Conservation (phyloP, 1,140 invertebrate genomes). For the Scaptomyza montana region DNA sequence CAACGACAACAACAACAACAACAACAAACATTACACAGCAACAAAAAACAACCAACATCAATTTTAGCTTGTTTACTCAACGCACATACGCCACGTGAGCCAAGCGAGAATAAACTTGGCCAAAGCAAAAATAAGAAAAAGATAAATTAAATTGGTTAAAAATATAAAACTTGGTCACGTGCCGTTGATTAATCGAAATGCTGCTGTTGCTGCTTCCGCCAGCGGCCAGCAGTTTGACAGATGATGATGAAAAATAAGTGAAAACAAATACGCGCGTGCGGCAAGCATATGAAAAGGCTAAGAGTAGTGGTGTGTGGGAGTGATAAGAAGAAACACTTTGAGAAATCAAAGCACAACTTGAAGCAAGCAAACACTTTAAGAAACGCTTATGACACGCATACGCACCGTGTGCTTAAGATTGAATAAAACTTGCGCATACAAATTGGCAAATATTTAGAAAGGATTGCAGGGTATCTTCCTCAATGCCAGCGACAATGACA, state of each 20-base stretch:
- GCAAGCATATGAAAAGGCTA: constrained; percentile 17
- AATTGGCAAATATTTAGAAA: constrained; percentile 82
- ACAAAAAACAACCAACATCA: constrained; percentile 1
- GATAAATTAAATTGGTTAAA: constrained; percentile 59
- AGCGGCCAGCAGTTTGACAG: constrained; percentile 31
- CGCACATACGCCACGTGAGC: constrained; percentile 61
- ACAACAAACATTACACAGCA: neutral
- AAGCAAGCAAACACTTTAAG: constrained; percentile 71
- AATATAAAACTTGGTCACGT: constrained; percentile 76
- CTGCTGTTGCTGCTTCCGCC: constrained; percentile 37
- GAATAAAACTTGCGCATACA: constrained; percentile 78
- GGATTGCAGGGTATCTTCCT: constrained; percentile 49
- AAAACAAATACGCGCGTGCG: constrained; percentile 54
- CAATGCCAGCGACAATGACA: constrained; percentile 69
- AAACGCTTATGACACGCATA: constrained; percentile 79
- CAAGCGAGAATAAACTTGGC: constrained; percentile 3
- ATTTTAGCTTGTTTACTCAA: constrained; percentile 34
- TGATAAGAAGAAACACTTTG: constrained; percentile 15
- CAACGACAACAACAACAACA: neutral
- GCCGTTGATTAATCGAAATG: constrained; percentile 72
- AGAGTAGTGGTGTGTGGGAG: neutral
- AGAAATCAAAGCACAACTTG: constrained; percentile 64
- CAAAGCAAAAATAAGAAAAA: neutral
- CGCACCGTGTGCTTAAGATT: constrained; percentile 65
- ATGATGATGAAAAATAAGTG: constrained; percentile 62